Evolutionary conservation across 2,797 vertebrate species (phyloP), one percentile per base, ranked within the genome.

Genomic region (Arremon aurantiirostris): DNA sequence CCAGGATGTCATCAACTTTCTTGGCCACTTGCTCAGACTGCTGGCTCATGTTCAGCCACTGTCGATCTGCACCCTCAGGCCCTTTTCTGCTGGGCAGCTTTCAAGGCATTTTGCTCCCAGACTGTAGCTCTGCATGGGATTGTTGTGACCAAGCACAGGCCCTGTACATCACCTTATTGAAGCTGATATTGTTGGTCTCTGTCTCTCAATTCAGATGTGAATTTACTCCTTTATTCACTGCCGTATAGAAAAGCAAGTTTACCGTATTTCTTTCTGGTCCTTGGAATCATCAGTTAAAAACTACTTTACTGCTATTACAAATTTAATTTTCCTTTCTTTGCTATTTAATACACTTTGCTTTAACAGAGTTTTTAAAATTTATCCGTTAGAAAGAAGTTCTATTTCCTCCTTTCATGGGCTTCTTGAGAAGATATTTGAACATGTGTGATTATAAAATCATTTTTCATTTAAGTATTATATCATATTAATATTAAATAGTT

Each of bases 121-220:
- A 11, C 35, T 27, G 23, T 4, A n/a, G 24, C 1, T 5, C 13
- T 47, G 32, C 23, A 4, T 26, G 27, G 12, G 28, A 14, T 18
- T 57, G 20, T 1, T 52, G 55, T 34, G 32, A 20, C 15, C 21
- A 16, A 49, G 24, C 0, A 0, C 2, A 64, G 39, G 16, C 11
- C 6, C 11, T 0, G 0, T 12, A 27, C 24, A 68, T 17, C 23
- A 60, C 11, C 11, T 53, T 6, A 49, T 3, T 4, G 6, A 47
- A 78, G 24, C 20, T 41, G 20, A 4, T 7, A 23, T 5, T 0
- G 0, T 0, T 64, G 19, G 7, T 44, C 42, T 39, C 7, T 2
- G 18, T 16, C 17, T 30, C 12, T 28, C 1, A 0, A 12, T 22
- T 19, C 21, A 69, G 55, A 57, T 2, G 8, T 30, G 50, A 76